Conservation (phyloP, 2,797 vertebrate species). For the Prunella strophiata region DNA sequence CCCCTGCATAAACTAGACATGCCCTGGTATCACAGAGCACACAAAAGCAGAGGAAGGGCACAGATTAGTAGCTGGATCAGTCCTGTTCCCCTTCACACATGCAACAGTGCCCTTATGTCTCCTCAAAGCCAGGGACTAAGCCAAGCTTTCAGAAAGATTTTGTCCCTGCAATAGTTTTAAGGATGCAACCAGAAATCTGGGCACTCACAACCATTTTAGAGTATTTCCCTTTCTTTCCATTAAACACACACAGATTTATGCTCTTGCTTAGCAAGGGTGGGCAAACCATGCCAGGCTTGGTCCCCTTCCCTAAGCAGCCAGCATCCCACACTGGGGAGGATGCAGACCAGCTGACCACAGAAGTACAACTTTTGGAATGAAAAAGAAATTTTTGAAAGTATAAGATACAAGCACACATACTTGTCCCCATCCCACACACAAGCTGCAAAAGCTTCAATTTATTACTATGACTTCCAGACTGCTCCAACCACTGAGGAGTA, state of each 20-base stretch:
- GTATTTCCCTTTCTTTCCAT: background rate
- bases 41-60: background rate
- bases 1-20: background rate
- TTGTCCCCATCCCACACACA: background rate
- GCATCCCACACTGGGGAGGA: background rate
- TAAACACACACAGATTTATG: background rate
- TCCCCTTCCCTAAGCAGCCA: background rate
- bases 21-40: background rate
- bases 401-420: background rate
- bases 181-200: background rate
- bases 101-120: background rate
- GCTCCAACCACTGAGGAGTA: no score
- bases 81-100: background rate
- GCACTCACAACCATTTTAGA: background rate
- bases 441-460: background rate
- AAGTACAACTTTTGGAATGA: background rate
- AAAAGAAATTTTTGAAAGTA: background rate
- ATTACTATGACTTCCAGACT: background rate
- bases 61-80: background rate
- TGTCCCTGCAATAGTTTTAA: background rate
- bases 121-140: background rate
- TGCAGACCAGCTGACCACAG: background rate
- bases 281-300: background rate
- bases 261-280: background rate
- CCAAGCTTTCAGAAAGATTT: background rate